Evolutionary conservation across 2,797 vertebrate species (phyloP).

Genomic region (Chloroceryle inda): DNA sequence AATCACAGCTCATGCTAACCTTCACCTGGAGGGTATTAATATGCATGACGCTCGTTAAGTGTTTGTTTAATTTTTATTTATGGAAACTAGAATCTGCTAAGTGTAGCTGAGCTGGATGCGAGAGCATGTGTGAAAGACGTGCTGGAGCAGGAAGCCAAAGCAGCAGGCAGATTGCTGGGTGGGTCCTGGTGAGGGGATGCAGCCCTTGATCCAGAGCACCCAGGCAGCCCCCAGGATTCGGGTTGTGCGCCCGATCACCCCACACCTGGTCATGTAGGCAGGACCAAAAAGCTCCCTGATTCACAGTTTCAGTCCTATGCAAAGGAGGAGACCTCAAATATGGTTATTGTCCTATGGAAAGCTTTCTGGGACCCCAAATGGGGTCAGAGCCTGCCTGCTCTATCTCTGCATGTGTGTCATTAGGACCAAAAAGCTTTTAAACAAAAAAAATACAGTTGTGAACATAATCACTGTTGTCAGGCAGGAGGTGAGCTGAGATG

Average conservation of each 20-base stretch:
- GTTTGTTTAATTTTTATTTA: constrained; percentile 79
- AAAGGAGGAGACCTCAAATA: neutral
- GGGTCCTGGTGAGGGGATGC: neutral
- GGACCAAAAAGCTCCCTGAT: neutral
- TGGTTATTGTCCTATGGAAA: no score
- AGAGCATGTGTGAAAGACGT: neutral
- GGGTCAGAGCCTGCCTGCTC: neutral
- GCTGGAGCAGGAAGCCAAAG: neutral
- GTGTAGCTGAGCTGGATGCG: constrained; percentile 28
- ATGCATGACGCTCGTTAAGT: constrained; percentile 73
- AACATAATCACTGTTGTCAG: fast-evolving
- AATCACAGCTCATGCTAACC: constrained; percentile 72
- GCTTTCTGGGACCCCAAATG: neutral
- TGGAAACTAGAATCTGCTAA: constrained; percentile 56
- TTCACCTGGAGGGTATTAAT: constrained; percentile 78
- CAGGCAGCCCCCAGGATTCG: fast-evolving
- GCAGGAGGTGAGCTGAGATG: neutral
- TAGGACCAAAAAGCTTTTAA: neutral
- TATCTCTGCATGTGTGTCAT: fast-evolving
- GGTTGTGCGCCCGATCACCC: fast-evolving
- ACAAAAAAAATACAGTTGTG: neutral
- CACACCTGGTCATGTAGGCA: neutral
- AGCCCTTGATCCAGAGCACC: fast-evolving
- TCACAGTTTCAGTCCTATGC: fast-evolving
- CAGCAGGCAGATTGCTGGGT: neutral